phyloP scores from a whole-genome alignment of 2,113 vertebrate species.

The Pteruthius melanotis region DNA sequence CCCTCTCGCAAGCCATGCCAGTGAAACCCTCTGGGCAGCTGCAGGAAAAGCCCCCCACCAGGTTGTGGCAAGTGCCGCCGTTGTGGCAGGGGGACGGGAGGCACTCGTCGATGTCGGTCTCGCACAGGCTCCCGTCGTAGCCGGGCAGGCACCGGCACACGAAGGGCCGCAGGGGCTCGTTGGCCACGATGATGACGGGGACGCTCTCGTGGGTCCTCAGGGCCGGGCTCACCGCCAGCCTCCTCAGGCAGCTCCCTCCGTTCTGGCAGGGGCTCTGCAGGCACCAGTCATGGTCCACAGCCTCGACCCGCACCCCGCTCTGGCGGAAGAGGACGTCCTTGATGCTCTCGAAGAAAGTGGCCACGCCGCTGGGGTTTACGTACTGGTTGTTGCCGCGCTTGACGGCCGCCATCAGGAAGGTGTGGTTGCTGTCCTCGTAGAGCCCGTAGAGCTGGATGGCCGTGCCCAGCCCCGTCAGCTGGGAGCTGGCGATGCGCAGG shows the following conservation, averaged over 20 bases:
- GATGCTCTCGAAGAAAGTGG: conserved; percentile 97
- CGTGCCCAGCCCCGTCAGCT: conserved; percentile 88
- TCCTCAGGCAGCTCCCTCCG: conserved; percentile 87
- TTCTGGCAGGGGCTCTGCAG: conserved; percentile 89
- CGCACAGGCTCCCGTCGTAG: conserved; percentile 84
- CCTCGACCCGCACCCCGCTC: conserved; percentile 88
- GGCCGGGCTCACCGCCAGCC: conserved; percentile 78
- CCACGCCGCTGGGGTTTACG: conserved; percentile 88
- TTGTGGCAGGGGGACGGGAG: conserved; percentile 94
- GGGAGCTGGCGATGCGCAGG: conserved; percentile 86
- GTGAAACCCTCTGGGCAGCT: conserved; percentile 92
- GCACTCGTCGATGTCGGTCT: conserved; percentile 90
- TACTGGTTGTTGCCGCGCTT: conserved; percentile 85
- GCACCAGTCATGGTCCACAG: conserved; percentile 92
- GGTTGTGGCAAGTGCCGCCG: conserved; percentile 90
- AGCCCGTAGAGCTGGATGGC: conserved; percentile 87
- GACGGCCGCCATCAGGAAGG: conserved; percentile 89
- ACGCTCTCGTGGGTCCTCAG: conserved; percentile 82
- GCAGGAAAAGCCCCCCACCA: conserved; percentile 94
- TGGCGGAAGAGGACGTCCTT: conserved; percentile 88
- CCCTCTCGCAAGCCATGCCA: conserved; percentile 93
- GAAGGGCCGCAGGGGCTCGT: conserved; percentile 85
- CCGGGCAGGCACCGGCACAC: conserved; percentile 90
- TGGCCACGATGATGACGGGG: conserved; percentile 87
- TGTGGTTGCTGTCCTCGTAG: conserved; percentile 86